Evolutionary conservation across 2,888 invertebrate genomes (phyloP), one percentile per base, ranked within the genome.

Genomic region (Syrista parreyssii): DNA sequence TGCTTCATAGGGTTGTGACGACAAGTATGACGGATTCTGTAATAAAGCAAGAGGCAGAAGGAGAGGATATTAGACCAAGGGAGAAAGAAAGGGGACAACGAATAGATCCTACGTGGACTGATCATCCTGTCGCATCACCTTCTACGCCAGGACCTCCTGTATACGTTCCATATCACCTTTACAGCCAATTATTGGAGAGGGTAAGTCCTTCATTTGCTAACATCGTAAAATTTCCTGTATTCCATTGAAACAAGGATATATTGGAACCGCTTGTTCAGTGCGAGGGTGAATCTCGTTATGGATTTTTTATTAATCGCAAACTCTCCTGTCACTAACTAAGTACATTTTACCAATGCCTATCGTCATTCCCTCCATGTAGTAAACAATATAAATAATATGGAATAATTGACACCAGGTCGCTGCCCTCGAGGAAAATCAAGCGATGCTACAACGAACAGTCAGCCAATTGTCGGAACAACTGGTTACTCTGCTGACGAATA

Each of bases 161-260:
- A 79, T 91, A 86, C 79, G 91, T 91, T 79, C 90, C 91, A 72
- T 91, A 90, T 84, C 87, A 88, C 76, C 85, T 91, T 78, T 91
- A 89, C 82, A 89, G 84, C 84, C 89, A 91, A 83, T 84, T 91
- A 73, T 80, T 90, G 79, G 89, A 91, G 80, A 89, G 89, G 87
- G 91, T 91, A 82, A 86, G 83, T 83, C 77, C 76, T 12, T 55
- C 23, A 1, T 55, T 55, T 55, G 2, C 55, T 23, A 55, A 55
- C 2, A 55, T 9, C 2, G 23, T 40, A 40, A 23, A 9, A 9
- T 0, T 0, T 23, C 2, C 9, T 23, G 23, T 23, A 9, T 55
- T 23, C 23, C 6, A 0, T 2, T 9, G 55, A 9, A 23, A 55
- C 23, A 9, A 55, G 9, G 23, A 9, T 23, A 23, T 0, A 55